Base-by-base conservation (phyloP, 2,113 vertebrate species). In the Willisornis vidua region DNA sequence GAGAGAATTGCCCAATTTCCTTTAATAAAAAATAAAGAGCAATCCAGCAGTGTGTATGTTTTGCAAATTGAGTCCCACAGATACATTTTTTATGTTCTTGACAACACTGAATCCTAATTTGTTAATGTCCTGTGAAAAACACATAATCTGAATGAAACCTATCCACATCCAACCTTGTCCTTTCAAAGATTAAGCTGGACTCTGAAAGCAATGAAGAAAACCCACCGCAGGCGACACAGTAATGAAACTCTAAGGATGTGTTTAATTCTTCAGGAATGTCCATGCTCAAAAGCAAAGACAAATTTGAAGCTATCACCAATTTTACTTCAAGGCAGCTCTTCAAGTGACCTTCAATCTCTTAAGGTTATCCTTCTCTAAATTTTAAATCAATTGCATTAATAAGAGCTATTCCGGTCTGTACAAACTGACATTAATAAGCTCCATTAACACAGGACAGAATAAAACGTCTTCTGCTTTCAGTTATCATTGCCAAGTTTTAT, bases 281-380 rank as follows among this genome's bases (percentile, higher is more conserved):
- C 29, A n/a, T 12, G 28, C 31, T 89, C 46, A 78, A 91, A 77
- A 78, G 19, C 7, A 74, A 93, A 51, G 37, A 92, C 31, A 67
- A 90, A 85, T 75, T 88, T 90, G 43, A 22, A 54, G 19, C 33
- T 58, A 63, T 82, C 39, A 67, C 5, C 3, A 26, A 31, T 61
- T 86, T 95, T 49, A 85, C 26, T 94, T 62, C 41, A 78, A 74
- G 79, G 62, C 41, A 96, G 33, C 43, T 78, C 35, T 78, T 78
- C 52, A 52, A 72, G 59, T 61, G 33, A 79, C 59, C 62, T 78
- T 86, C 33, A 62, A 14, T 78, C 29, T 81, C 43, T 67, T 87
- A 68, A 79, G 25, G 43, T 88, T 90, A 63, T 41, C 9, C 28
- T 46, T 74, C 66, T 79, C 17, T 85, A 66, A 82, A 74, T 72